Percentiles rank a stretch among this genome's conserved stretches.
Evolutionary conservation across 1,140 invertebrate species (phyloP).

Genomic region (Nasonia vitripennis): DNA sequence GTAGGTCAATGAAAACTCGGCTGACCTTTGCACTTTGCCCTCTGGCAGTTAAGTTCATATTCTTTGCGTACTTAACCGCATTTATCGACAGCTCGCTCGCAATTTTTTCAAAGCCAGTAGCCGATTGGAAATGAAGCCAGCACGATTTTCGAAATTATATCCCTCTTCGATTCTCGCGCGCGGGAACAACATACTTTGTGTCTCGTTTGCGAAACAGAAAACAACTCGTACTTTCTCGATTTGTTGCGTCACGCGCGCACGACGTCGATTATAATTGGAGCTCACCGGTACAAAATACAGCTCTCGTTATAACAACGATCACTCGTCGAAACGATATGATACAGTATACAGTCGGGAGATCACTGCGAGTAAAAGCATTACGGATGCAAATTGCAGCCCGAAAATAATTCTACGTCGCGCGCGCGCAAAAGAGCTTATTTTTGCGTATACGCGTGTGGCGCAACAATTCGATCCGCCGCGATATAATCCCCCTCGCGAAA

Average conservation of each 20-base stretch:
- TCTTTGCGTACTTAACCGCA: no score
- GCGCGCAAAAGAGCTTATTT: neutral
- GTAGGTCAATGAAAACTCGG: neutral
- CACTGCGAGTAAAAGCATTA: neutral
- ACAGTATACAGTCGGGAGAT: neutral
- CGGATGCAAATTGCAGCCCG: neutral
- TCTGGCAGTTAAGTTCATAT: no score
- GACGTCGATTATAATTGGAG: neutral
- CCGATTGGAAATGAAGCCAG: no score
- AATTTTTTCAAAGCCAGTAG: no score
- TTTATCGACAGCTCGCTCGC: no score
- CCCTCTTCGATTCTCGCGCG: no score
- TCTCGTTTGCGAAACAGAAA: neutral
- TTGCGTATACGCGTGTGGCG: neutral
- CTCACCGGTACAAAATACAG: no score
- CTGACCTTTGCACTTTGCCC: neutral
- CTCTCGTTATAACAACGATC: no score
- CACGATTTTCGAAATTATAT: neutral
- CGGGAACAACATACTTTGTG: no score
- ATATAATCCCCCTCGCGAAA: neutral
- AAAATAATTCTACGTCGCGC: neutral
- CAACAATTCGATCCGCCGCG: neutral
- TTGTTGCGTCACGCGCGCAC: neutral
- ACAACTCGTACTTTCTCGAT: neutral
- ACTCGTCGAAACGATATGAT: no score